A percentile compares a stretch with the other conserved stretches of the same genome.
These are phyloP conservation scores for Aselliscus stoliczkanus DNA, from an alignment of 2,797 vertebrate species.

Conservation along the genomic window DNA sequence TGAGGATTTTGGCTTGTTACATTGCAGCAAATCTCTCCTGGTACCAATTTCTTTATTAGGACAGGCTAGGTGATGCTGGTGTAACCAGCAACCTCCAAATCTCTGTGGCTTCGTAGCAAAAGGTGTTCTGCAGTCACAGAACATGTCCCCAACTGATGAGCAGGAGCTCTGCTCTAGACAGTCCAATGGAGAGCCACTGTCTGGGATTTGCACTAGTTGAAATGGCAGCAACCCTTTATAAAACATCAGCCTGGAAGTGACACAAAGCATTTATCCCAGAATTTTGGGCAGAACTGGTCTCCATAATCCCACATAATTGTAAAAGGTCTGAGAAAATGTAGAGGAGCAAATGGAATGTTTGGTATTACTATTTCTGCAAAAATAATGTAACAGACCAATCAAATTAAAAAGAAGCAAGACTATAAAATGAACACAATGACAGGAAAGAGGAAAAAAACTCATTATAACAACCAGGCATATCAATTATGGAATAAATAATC, in stretches of 20 bases:
- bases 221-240: neutral
- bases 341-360: neutral
- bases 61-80: neutral
- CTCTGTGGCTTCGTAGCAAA: neutral
- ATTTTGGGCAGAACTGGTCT: neutral
- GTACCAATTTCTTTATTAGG: neutral
- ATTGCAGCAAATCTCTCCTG: neutral
- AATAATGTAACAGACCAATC: neutral
- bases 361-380: neutral
- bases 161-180: neutral
- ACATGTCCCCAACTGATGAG: neutral
- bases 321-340: neutral
- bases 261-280: neutral
- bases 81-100: neutral
- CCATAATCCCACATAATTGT: neutral
- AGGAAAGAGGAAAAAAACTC: neutral
- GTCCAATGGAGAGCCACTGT: neutral
- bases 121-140: neutral
- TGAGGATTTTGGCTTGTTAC: neutral
- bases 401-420: slow-evolving; percentile 25
- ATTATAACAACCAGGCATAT: neutral
- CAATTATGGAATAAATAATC: slow-evolving; percentile 42
- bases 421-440: neutral
- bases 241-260: neutral
- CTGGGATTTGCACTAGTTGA: neutral